Conservation (phyloP, 1,140 invertebrate species). For the Drosophila hydei region DNA sequence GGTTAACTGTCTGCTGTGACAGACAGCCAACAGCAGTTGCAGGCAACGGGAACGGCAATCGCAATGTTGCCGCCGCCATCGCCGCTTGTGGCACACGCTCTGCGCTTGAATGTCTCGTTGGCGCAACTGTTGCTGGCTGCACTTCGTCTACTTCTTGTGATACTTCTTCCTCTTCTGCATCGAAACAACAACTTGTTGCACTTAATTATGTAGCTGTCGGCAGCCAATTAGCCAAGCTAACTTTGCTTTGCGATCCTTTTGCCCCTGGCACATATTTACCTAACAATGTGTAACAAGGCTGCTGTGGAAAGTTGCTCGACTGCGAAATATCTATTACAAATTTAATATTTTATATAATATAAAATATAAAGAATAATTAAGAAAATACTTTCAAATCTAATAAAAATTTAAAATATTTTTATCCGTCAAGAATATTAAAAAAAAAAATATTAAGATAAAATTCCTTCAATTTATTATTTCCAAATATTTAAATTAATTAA, state of each 20-base stretch:
- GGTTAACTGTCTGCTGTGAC: constrained; percentile 65
- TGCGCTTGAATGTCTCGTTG: neutral
- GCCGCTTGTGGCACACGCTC: constrained; percentile 30
- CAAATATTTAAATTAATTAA: too few species aligned
- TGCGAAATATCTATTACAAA: too few species aligned
- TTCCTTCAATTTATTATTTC: too few species aligned
- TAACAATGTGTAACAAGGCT: neutral
- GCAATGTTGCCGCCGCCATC: constrained; percentile 21
- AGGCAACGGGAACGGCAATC: constrained; percentile 23
- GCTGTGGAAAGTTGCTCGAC: neutral
- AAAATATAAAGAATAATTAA: too few species aligned
- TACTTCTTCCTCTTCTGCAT: neutral
- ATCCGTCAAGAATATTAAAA: too few species aligned
- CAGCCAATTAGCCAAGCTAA: constrained; percentile 35
- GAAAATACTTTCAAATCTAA: too few species aligned
- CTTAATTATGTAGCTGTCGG: constrained; percentile 24
- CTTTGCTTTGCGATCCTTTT: constrained; percentile 4
- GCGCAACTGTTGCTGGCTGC: constrained; percentile 23
- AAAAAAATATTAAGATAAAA: too few species aligned
- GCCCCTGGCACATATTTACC: constrained; percentile 1
- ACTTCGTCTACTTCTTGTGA: neutral
- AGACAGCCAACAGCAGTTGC: constrained; percentile 42
- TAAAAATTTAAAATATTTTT: too few species aligned
- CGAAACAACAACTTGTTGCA: constrained; percentile 30
- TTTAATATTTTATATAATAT: too few species aligned